Conservation (phyloP, 2,888 invertebrate species). For the Rotaria magnacalcarata region DNA sequence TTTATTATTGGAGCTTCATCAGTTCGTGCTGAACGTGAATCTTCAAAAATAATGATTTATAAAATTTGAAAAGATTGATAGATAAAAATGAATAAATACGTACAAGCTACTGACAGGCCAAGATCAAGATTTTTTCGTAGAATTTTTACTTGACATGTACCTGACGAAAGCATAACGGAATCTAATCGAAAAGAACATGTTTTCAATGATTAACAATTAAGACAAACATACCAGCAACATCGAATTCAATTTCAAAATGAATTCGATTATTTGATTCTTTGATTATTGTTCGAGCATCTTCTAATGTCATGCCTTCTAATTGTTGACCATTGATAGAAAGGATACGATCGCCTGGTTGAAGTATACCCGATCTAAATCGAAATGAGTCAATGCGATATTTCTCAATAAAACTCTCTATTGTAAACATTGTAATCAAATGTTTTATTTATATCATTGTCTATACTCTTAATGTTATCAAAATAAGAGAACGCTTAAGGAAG, state of each 20-base stretch:
- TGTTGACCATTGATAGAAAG: conserved; percentile 77
- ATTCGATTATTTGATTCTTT: conserved; percentile 63
- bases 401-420: no score
- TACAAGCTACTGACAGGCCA: conserved; percentile 65
- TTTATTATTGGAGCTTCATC: conserved; percentile 76
- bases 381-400: not conserved
- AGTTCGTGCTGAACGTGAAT: conserved; percentile 46
- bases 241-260: conserved; percentile 77
- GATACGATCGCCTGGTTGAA: conserved; percentile 71
- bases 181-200: conserved; percentile 60
- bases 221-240: conserved; percentile 67
- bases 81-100: not conserved
- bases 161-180: conserved; percentile 80
- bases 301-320: conserved; percentile 58
- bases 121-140: conserved; percentile 69
- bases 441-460: not conserved
- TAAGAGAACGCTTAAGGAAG: no score
- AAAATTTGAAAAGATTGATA: no score
- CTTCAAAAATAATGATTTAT: no score
- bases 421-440: not conserved
- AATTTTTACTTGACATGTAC: conserved; percentile 81
- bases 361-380: conserved; percentile 53
- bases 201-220: no score
- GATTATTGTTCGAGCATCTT: conserved; percentile 59
- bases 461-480: no score